Percentiles rank a stretch among this genome's conserved stretches.
Evolutionary conservation across 2,797 vertebrate genomes (phyloP).

Genomic region (Macropodus opercularis): DNA sequence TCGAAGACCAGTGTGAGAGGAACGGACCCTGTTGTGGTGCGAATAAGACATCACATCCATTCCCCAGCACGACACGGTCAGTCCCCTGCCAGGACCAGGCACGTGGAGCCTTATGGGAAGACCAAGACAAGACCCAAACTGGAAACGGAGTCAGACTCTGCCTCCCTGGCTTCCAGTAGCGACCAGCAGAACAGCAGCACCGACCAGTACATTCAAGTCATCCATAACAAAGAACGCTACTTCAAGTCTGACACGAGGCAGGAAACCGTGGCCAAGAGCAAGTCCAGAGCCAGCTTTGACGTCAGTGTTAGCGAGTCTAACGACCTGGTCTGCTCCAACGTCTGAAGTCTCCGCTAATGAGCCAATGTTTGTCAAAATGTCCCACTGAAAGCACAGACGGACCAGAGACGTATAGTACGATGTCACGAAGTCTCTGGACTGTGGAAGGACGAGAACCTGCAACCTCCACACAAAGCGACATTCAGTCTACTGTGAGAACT

Average conservation of each 20-base stretch:
- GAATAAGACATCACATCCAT: constrained; percentile 40
- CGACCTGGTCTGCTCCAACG: constrained; percentile 90
- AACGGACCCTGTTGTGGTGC: constrained; percentile 56
- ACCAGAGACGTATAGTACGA: no score
- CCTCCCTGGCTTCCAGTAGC: constrained; percentile 90
- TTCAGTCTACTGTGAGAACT: no score
- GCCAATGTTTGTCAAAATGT: constrained; percentile 8
- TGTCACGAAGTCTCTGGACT: no score
- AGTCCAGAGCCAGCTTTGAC: constrained; percentile 74
- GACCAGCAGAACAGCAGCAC: constrained; percentile 91
- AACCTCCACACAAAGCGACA: no score
- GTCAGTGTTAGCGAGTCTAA: constrained; percentile 73
- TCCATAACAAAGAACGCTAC: constrained; percentile 86
- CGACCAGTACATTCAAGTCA: constrained; percentile 91
- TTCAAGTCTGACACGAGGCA: constrained; percentile 71
- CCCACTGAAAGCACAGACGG: constrained; percentile 19
- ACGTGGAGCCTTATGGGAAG: constrained; percentile 75
- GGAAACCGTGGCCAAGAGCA: constrained; percentile 80
- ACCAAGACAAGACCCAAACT: constrained; percentile 79
- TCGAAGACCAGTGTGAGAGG: constrained; percentile 73
- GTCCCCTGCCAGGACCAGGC: constrained; percentile 53
- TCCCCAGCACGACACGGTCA: constrained; percentile 53
- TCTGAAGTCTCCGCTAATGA: constrained; percentile 74
- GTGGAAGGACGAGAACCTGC: no score
- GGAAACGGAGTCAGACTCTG: constrained; percentile 89